Evolutionary conservation across 2,888 invertebrate genomes (phyloP), one percentile per base, ranked within the genome.

Genomic region (Nomada lathburiana): DNA sequence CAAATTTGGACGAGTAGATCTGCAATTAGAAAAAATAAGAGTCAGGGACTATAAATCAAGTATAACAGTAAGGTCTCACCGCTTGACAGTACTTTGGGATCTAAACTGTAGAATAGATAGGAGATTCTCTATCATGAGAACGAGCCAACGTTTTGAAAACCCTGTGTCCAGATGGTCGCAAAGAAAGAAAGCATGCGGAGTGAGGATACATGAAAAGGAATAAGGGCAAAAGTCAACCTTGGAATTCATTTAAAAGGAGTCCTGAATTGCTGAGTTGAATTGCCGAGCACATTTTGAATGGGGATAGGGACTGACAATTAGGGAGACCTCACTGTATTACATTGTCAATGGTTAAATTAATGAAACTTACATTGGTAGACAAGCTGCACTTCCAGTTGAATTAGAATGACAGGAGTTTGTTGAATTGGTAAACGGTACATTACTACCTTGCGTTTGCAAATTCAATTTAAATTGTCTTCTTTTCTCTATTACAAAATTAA

Each of bases 381-480:
- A 89, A 70, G 91, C 86, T 67, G 92, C 86, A 80, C 91, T 88
- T 81, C 89, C 90, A 62, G 90, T 91, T 63, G 92, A 91, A 88
- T 95, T 95, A 90, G 95, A 94, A 90, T 95, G 94, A 60, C 95
- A 95, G 80, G 95, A 95, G 82, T 91, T 92, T 82, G 92, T 92
- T 64, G 93, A 92, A 90, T 93, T 93, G 52, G 92, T 90, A 86
- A 92, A 92, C 67, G 93, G 86, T 72, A 95, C 94, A 83, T 95
- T 94, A 63, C 81, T 87, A 72, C 93, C 91, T 73, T 93, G 94
- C 52, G 92, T 88, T 77, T 94, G 94, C 75, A 96, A 94, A 90
- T 95, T 95, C 74, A 96, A 94, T 89, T 96, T 96, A 89, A 96
- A 93, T 83, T 95, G 95, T 92, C 95, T 95, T 87, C 96, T 94